Base-by-base conservation (phyloP, 2,888 invertebrate species). In the Steinernema carpocapsae region DNA sequence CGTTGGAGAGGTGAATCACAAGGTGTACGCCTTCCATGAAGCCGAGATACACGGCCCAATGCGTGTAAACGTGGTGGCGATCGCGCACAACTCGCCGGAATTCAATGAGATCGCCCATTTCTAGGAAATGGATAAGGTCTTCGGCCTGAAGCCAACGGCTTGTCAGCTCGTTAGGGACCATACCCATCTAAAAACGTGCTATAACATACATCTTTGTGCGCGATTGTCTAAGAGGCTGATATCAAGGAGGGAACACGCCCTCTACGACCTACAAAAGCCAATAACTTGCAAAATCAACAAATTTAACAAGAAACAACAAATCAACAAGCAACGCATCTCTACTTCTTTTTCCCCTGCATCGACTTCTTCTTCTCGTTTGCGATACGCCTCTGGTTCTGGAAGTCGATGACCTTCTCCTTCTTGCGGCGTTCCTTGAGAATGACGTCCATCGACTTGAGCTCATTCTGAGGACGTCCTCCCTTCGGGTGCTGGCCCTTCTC, bases 1-100 rank as follows among this genome's bases (percentile, higher is more conserved):
- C 82, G 0, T 78, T 84, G 6, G 82, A 80, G 14, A 81, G 71
- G 70, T 84, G 84, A 7, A 79, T 76, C 10, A 84, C 77, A 17
- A 71, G 59, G 26, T 80, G 76, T 6, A 74, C 72, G 6, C 74
- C 79, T 0, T 82, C 80, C 12, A 75, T 19, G 7, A 77, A 43
- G 0, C 84, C 84, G 14, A 83, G 76, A 76, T 78, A 85, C 7
- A 85, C 76, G 10, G 79, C 85, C 85, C 85, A 85, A 72, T 85
- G 85, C 85, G 56, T 24, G 22, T 56, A 56, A 26, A 56, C 56
- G 56, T 56, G 56, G 17, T 56, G 56, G 26, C 56, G 56, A 22
- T 56, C 56, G 19, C 59, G 29, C 56, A 76, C 19, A 1, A 17
- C 64, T n/a, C 80, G 78, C 42, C 77, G 64, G 72, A 83, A 83